Conservation (phyloP, 1,140 invertebrate genomes). For the Drosophila orena region DNA sequence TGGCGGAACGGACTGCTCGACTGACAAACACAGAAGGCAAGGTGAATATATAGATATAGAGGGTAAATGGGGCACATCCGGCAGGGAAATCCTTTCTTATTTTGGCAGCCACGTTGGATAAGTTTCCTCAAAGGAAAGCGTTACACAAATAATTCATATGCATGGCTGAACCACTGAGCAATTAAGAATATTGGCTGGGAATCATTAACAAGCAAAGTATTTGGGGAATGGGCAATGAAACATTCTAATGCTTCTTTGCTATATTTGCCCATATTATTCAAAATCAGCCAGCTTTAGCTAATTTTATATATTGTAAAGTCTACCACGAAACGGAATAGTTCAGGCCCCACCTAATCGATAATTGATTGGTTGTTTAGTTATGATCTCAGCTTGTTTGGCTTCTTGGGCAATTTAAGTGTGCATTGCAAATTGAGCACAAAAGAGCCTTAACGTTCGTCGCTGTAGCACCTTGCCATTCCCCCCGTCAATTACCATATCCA, state of each 20-base stretch:
- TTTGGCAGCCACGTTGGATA: slow-evolving; percentile 27
- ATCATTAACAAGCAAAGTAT: slow-evolving; percentile 16
- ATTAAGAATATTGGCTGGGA: slow-evolving; percentile 20
- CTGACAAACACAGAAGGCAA: slow-evolving; percentile 23
- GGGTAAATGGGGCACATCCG: not conserved
- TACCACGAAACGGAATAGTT: not conserved
- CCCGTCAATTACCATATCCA: slow-evolving; percentile 41
- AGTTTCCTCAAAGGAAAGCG: slow-evolving; percentile 26
- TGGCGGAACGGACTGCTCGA: slow-evolving; percentile 29
- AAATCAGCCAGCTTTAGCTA: not conserved
- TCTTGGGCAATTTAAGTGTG: slow-evolving; percentile 22
- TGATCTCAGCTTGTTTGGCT: slow-evolving; percentile 36
- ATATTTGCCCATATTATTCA: too few species aligned
- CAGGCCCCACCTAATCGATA: slow-evolving; percentile 18
- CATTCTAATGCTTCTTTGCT: not conserved
- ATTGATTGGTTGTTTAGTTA: slow-evolving; percentile 30
- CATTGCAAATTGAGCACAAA: slow-evolving; percentile 27
- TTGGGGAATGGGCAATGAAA: not conserved
- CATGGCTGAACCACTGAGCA: slow-evolving; percentile 33
- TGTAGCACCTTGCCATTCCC: not conserved
- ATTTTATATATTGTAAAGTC: not conserved
- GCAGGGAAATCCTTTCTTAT: slow-evolving; percentile 26
- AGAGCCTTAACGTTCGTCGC: slow-evolving; percentile 18
- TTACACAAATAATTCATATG: slow-evolving; percentile 30
- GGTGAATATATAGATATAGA: slow-evolving; percentile 2